Base-by-base conservation (phyloP, 37 sponge, comb jelly and placozoan genomes). In the Sycon ciliatum region DNA sequence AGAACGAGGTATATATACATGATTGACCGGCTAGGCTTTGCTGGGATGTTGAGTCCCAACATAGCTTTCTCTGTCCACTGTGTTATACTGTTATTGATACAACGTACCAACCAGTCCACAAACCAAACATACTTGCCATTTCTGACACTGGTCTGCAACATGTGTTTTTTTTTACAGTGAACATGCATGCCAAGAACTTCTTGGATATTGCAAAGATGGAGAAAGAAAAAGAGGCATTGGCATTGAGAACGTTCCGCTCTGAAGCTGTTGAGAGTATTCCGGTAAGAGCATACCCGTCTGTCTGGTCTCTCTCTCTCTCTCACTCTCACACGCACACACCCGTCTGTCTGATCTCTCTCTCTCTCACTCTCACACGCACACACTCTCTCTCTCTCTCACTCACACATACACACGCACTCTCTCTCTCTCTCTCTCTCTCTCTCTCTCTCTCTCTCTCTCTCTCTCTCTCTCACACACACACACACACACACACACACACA, bases 201-300 rank as follows among this genome's bases (percentile, higher is more conserved):
- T 72, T 86, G 27, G 83, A 76, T 66, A 83, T 83, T 74, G 87
- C 87, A 30, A 71, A 81, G 49, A 32, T 49, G 57, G 87, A 86
- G 80, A 86, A 86, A 73, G 20, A 72, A 66, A 36, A 58, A 56
- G 87, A 86, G 68, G 76, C 80, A 38, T 79, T 82, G 53, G 82
- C 87, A 36, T 35, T 78, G 72, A 72, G 69, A 35, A 66, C 76
- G 6, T 74, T 68, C 3, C n/a, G n/a, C n/a, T n/a, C n/a, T n/a
- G n/a, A n/a, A n/a, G n/a, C n/a, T n/a, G n/a, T n/a, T n/a, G n/a
- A n/a, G n/a, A n/a, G n/a, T n/a, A n/a, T n/a, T n/a, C n/a, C n/a
- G n/a, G n/a, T n/a, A n/a, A n/a, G n/a, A n/a, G n/a, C n/a, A n/a
- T n/a, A n/a, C n/a, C n/a, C n/a, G n/a, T n/a, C n/a, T n/a, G n/a